Percentiles rank a stretch among this genome's conserved stretches.
These are phyloP conservation scores for Parazoanthus darwini DNA, from an alignment of 92 coral and sea anemone genomes.

Conservation along the genomic window DNA sequence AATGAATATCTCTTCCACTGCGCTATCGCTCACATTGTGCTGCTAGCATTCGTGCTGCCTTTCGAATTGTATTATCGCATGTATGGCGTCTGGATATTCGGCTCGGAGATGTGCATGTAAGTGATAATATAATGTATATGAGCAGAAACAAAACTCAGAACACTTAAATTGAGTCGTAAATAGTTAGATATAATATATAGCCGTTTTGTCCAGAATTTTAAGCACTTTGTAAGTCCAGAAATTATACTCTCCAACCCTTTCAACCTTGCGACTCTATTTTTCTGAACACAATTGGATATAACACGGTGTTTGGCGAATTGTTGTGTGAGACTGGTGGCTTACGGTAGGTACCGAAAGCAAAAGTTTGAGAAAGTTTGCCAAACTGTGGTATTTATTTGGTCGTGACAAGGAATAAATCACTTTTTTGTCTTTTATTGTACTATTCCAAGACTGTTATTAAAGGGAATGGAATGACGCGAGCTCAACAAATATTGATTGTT, in stretches of 20 bases:
- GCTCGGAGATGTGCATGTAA: constrained; percentile 4
- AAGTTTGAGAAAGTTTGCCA: no score
- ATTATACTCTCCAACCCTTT: no score
- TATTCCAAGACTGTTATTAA: not conserved
- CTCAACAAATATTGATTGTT: no score
- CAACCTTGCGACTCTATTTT: no score
- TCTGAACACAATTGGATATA: no score
- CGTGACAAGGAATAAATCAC: not conserved
- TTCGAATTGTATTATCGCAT: constrained; percentile 15
- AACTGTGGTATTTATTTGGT: not conserved
- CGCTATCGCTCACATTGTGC: not conserved
- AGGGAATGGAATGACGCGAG: no score
- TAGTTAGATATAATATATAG: no score
- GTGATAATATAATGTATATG: not conserved
- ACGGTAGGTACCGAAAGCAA: no score
- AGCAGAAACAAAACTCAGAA: not conserved
- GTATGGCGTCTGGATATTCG: constrained; percentile 25
- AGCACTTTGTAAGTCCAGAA: no score
- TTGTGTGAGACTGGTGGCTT: no score
- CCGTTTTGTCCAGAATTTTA: no score
- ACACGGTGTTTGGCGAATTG: not conserved
- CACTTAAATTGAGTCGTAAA: not conserved
- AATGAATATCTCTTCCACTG: constrained; percentile 3
- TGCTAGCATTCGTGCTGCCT: not conserved
- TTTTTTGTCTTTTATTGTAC: not conserved